Conservation (phyloP, 2,113 vertebrate species). For the Varanus komodoensis region DNA sequence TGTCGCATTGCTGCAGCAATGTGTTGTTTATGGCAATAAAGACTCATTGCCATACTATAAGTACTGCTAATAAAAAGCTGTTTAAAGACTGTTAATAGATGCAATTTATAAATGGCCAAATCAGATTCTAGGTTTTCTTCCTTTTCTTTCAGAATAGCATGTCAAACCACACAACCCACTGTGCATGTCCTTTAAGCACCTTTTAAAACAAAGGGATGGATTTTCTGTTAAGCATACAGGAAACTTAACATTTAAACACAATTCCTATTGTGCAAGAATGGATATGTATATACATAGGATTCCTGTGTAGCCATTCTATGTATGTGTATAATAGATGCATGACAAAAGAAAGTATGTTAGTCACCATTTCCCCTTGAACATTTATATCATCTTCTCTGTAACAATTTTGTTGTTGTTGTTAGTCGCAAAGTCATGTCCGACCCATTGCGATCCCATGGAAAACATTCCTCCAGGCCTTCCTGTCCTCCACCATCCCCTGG, state of each 20-base stretch:
- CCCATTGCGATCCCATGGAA: too few relatives aligned
- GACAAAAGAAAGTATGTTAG: too few relatives aligned
- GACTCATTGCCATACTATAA: conserved; percentile 10
- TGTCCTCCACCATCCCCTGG: too few relatives aligned
- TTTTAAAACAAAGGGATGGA: not conserved
- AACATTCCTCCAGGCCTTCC: too few relatives aligned
- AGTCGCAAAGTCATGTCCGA: too few relatives aligned
- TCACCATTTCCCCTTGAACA: too few relatives aligned
- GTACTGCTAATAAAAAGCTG: conserved; percentile 33
- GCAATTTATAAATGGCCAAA: conserved; percentile 43
- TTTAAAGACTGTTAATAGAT: conserved; percentile 32
- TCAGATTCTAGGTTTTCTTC: not conserved
- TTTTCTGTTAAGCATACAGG: not conserved
- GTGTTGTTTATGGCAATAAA: conserved; percentile 17
- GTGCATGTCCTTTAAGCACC: not conserved
- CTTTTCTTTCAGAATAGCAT: not conserved
- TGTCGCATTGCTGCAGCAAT: conserved; percentile 24
- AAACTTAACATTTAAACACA: not conserved
- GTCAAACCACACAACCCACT: not conserved
- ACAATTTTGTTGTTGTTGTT: too few relatives aligned
- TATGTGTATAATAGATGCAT: too few relatives aligned
- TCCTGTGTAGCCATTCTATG: too few relatives aligned
- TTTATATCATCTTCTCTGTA: too few relatives aligned
- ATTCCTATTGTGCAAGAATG: not conserved
- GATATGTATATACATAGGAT: not conserved